Evolutionary conservation across 2,797 vertebrate species (phyloP), one percentile per base, ranked within the genome.

Genomic region (Danio choprae): DNA sequence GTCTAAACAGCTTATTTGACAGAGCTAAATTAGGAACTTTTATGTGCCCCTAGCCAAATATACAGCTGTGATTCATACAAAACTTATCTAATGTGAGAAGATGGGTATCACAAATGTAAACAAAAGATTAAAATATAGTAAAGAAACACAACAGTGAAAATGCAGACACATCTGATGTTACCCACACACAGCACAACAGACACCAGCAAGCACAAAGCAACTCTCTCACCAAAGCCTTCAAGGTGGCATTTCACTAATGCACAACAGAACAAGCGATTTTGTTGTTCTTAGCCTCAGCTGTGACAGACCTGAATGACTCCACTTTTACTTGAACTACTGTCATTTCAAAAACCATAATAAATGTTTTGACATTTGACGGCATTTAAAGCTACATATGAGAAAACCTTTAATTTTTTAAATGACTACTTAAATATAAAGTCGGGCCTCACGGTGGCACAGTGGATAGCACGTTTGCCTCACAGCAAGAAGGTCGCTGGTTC

Each of bases 121-220:
- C 16, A 12, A 36, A n/a, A 18, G 6, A 29, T 15, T 0, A 0
- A 63, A 13, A 58, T 10, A 6, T 29, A 43, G 22, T 16, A 9
- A 20, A n/a, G 38, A 16, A 64, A 53, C 5, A 40, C 44, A 43
- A 7, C 5, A 9, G n/a, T 51, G 38, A 22, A 22, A 53, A 62
- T 51, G 20, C 29, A 41, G 11, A 38, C 29, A 74, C n/a, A 51
- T 74, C 48, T 65, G 62, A 55, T 41, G 63, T 64, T 62, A 74
- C 48, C 18, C 55, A 64, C 65, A 64, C 59, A 72, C 7, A 60
- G 55, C 40, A 55, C 13, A 68, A 16, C 43, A 60, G 36, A 55
- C 67, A 73, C 55, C 13, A 18, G 46, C 77, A 58, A 46, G 55
- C 79, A 74, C 50, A 77, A 65, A 10, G 58, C 40, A 29, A 43